These are phyloP conservation scores for Xiphophorus maculatus DNA, from an alignment of 2,113 vertebrate species.

Conservation along the genomic window DNA sequence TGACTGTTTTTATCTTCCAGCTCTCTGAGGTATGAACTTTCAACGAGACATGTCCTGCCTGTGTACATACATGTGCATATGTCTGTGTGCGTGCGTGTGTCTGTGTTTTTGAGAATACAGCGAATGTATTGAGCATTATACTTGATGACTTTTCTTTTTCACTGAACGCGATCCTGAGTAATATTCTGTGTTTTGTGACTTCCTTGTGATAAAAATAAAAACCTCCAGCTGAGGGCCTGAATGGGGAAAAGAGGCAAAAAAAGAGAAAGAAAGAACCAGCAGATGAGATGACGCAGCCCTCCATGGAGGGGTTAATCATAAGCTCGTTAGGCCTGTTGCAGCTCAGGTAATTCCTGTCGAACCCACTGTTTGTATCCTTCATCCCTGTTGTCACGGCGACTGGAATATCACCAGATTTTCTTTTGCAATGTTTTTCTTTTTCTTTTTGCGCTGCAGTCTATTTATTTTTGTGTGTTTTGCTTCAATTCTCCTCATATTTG, in stretches of 20 bases:
- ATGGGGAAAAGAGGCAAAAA: neutral
- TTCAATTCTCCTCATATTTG: conserved; percentile 18
- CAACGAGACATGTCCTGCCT: conserved; percentile 9
- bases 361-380: conserved; percentile 63
- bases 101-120: conserved; percentile 45
- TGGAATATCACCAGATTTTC: neutral
- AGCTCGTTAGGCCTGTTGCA: conserved; percentile 10
- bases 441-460: conserved; percentile 1
- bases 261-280: conserved; percentile 14
- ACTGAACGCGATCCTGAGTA: conserved; percentile 31
- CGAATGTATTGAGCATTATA: conserved; percentile 76
- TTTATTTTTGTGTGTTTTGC: neutral
- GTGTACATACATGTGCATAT: conserved; percentile 66
- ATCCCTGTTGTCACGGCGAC: conserved; percentile 45
- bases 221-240: neutral
- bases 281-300: conserved; percentile 8
- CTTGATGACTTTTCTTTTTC: conserved; percentile 57
- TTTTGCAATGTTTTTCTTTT: conserved; percentile 13
- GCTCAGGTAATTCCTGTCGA: conserved; percentile 43
- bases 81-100: conserved; percentile 9
- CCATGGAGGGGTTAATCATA: conserved; percentile 56
- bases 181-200: conserved; percentile 7
- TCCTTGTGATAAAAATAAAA: conserved; percentile 24
- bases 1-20: conserved; percentile 8
- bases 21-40: conserved; percentile 44